These are phyloP conservation scores for Electrophaes corylata DNA, from an alignment of 2,888 invertebrate genomes.

Conservation along the genomic window DNA sequence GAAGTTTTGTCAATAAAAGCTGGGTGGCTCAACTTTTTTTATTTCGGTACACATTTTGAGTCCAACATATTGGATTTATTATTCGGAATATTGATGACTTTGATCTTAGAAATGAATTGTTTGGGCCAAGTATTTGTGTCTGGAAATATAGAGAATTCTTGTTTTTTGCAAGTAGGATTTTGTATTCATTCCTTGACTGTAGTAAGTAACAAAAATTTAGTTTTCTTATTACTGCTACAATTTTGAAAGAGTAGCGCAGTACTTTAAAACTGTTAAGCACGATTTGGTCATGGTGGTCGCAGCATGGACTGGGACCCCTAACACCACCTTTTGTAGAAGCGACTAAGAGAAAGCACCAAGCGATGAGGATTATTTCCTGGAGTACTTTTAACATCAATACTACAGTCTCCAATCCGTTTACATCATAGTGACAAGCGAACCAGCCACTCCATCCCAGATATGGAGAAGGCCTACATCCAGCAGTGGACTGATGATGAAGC, in stretches of 20 bases:
- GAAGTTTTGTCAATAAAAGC: conserved; percentile 77
- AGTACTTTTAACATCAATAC: no score
- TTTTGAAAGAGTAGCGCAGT: neutral
- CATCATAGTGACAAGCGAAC: no score
- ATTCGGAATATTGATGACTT: conserved; percentile 45
- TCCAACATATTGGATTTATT: conserved; percentile 40
- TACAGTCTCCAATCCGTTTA: no score
- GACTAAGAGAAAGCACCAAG: no score
- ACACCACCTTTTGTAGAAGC: no score
- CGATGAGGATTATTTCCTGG: no score
- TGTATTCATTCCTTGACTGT: conserved; percentile 9
- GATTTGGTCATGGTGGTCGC: no score
- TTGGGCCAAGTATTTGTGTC: conserved; percentile 25
- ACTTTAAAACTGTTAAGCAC: no score
- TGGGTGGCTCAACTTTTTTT: conserved; percentile 67
- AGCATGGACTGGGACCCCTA: no score
- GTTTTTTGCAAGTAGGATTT: conserved; percentile 7
- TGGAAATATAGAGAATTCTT: conserved; percentile 18
- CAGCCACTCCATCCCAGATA: no score
- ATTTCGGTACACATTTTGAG: conserved; percentile 44
- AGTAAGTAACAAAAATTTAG: conserved; percentile 1
- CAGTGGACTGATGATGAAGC: no score
- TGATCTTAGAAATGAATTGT: conserved; percentile 30
- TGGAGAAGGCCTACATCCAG: no score
- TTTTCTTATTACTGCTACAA: neutral